Evolutionary conservation across 2,113 vertebrate species (phyloP), one percentile per base, ranked within the genome.

Genomic region (Eupsittula cactorum): DNA sequence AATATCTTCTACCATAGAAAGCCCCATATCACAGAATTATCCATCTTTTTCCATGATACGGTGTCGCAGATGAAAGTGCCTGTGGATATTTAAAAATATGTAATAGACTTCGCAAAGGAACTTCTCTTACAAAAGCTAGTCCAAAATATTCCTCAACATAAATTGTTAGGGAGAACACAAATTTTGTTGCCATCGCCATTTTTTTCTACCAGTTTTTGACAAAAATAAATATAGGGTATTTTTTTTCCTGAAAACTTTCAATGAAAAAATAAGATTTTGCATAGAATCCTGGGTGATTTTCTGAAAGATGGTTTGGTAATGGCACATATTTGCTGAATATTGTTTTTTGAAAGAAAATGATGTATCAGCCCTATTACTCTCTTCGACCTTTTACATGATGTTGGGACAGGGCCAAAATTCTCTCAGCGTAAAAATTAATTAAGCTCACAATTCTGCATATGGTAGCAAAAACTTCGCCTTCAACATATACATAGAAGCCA

Each of bases 391-490:
- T 97, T 64, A 28, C 49, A 21, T 60, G 25, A 29, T 69, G 49
- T 77, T 95, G 92, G 92, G 91, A 70, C 62, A 63, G 41, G 76
- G 95, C 91, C 92, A 95, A 94, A 97, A 91, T 90, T 78, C 53
- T 78, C 83, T 95, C 93, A 81, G 41, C 69, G 95, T 44, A 90
- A 94, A 94, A 90, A 93, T 92, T 93, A 90, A 88, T 93, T 96
- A 86, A 86, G 84, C 76, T 95, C 62, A 71, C 81, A 93, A 86
- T 96, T 92, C 77, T 96, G 94, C 93, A 90, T 64, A 71, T 63
- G 75, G 73, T 73, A 86, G 92, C 95, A 93, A 92, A 93, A 97
- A 17, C 50, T 81, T 71, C 88, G 76, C 65, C 79, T 92, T 91
- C 89, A 87, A 95, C 63, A 69, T 73, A 74, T 82, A 80, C 44